Evolutionary conservation across 2,797 vertebrate genomes (phyloP).

Genomic region (Sebastes variabilis): DNA sequence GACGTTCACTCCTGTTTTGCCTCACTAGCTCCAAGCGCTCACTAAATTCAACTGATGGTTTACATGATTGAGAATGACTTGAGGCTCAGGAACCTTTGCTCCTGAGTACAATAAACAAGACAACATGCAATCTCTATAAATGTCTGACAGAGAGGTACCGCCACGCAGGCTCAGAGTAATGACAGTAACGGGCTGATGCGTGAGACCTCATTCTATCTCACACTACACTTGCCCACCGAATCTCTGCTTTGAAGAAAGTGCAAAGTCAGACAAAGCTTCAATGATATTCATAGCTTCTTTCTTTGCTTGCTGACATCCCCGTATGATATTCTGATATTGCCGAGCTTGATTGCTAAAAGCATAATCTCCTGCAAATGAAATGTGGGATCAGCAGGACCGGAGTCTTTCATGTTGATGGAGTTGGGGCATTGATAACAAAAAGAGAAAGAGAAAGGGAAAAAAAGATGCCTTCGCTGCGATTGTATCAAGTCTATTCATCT

Average conservation of each 20-base stretch:
- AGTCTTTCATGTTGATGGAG: slow-evolving; percentile 61
- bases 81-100: background rate
- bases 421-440: slow-evolving; percentile 38
- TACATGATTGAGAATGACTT: background rate
- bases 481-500: slow-evolving; percentile 37
- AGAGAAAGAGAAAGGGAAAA: background rate
- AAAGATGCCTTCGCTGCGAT: slow-evolving; percentile 7
- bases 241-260: slow-evolving; percentile 47
- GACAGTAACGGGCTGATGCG: slow-evolving; percentile 1
- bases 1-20: background rate
- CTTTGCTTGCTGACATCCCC: slow-evolving; percentile 36
- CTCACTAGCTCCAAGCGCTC: background rate
- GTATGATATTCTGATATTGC: slow-evolving; percentile 34
- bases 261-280: slow-evolving; percentile 48
- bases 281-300: slow-evolving; percentile 49
- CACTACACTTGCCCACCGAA: background rate
- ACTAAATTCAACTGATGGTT: background rate
- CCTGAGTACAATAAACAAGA: background rate
- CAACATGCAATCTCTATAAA: background rate
- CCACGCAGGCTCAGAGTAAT: background rate
- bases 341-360: slow-evolving; percentile 47
- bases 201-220: slow-evolving; percentile 1
- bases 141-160: background rate
- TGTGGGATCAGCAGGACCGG: slow-evolving; percentile 48
- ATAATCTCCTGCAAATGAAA: slow-evolving; percentile 58